A percentile compares a stretch with the other conserved stretches of the same genome.
These are phyloP conservation scores for Hydrocynus forskahlii DNA, from an alignment of 2,797 vertebrate genomes.

Conservation along the genomic window DNA sequence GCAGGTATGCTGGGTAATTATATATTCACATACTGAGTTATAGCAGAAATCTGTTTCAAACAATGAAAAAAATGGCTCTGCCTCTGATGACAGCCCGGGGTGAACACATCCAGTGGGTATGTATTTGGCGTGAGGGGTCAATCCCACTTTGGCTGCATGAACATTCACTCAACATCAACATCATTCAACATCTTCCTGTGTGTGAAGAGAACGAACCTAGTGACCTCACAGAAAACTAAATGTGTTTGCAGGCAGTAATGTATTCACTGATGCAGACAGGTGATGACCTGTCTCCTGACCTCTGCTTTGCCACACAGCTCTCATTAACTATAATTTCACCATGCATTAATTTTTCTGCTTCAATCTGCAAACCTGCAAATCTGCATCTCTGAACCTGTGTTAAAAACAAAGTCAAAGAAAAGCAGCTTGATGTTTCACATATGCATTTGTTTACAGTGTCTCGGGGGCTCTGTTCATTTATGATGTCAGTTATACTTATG, in stretches of 20 bases:
- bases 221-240: background rate
- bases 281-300: background rate
- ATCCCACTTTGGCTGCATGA: background rate
- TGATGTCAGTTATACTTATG: constrained; percentile 31
- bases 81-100: too few relatives aligned
- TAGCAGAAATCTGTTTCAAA: too few relatives aligned
- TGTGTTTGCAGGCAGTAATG: background rate
- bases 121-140: background rate
- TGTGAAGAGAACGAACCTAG: background rate
- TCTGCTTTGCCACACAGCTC: background rate
- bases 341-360: background rate
- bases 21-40: too few relatives aligned
- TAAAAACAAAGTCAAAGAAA: background rate
- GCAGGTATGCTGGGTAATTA: too few relatives aligned
- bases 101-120: background rate
- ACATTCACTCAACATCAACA: background rate
- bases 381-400: background rate
- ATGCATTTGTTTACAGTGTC: background rate
- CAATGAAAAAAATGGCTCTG: too few relatives aligned
- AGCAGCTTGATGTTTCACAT: background rate
- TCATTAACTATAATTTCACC: background rate
- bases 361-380: background rate
- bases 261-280: background rate
- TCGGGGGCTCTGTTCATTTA: constrained; percentile 10
- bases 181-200: background rate